Conservation (phyloP, 2,113 vertebrate species). For the Paracanthobrama guichenoti region DNA sequence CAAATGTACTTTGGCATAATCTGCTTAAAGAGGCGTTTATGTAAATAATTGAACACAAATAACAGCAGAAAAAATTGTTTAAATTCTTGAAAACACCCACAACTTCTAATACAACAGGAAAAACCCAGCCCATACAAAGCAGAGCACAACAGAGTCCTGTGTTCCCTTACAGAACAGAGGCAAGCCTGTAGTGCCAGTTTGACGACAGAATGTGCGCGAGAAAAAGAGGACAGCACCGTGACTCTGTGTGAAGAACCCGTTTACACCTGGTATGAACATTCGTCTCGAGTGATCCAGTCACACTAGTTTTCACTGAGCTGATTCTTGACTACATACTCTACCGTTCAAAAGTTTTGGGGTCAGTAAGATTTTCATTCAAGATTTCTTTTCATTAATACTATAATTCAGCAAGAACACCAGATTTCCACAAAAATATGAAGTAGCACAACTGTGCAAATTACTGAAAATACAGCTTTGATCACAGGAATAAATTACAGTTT, state of each 20-base stretch:
- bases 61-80: constrained; percentile 18
- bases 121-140: constrained; percentile 16
- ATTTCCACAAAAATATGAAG: neutral
- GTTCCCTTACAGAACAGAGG: constrained; percentile 51
- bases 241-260: neutral
- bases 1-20: neutral
- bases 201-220: constrained; percentile 30
- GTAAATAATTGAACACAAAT: neutral
- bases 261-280: neutral
- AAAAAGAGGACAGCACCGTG: neutral
- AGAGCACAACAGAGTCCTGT: constrained; percentile 43
- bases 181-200: constrained; percentile 41
- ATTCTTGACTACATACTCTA: neutral
- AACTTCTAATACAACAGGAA: constrained; percentile 24
- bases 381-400: neutral
- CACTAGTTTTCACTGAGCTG: neutral
- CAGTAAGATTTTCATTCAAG: neutral
- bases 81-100: constrained; percentile 47
- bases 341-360: neutral
- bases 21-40: neutral
- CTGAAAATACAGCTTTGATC: neutral
- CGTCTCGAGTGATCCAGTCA: neutral
- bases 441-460: neutral
- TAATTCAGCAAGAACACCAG: neutral
- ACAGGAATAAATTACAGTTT: neutral